Conservation (phyloP, 2,797 vertebrate genomes). For the Poeciliopsis gracilis region DNA sequence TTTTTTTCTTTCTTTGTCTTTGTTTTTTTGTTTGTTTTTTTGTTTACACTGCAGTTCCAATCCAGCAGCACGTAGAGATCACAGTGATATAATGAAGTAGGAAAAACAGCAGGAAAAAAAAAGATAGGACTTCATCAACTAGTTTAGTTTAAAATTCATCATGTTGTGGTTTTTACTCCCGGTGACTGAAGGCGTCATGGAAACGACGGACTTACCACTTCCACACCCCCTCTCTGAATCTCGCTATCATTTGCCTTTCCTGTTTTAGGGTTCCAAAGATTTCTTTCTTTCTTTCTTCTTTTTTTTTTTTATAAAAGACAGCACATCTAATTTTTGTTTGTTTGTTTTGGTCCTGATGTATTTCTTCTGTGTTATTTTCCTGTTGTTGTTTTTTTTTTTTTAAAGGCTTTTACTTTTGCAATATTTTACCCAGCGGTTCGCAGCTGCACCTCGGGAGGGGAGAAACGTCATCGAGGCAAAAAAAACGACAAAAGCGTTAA, state of each 20-base stretch:
- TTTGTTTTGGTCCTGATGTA: constrained; percentile 62
- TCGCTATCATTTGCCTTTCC: constrained; percentile 63
- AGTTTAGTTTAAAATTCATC: constrained; percentile 39
- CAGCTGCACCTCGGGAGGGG: constrained; percentile 34
- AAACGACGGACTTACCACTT: constrained; percentile 5
- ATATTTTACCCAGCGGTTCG: constrained; percentile 26
- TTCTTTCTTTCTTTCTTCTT: constrained; percentile 25
- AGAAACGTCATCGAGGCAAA: constrained; percentile 35
- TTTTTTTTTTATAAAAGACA: constrained; percentile 50
- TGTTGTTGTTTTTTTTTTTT: constrained; percentile 1
- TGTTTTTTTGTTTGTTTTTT: neutral
- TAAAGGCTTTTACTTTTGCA: constrained; percentile 39
- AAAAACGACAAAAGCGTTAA: constrained; percentile 15
- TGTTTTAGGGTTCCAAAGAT: constrained; percentile 75
- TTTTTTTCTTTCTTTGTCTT: neutral
- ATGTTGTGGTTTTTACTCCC: constrained; percentile 36
- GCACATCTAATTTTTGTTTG: constrained; percentile 55
- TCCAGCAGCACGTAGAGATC: constrained; percentile 17
- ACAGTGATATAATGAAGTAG: constrained; percentile 3
- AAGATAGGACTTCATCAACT: constrained; percentile 1
- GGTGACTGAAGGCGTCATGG: constrained; percentile 37
- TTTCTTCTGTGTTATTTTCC: constrained; percentile 48
- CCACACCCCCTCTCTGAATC: constrained; percentile 56
- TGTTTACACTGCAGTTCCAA: neutral
- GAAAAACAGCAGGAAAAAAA: neutral